Evolutionary conservation across 2,888 invertebrate species (phyloP).

Genomic region (Nomada hirtipes): DNA sequence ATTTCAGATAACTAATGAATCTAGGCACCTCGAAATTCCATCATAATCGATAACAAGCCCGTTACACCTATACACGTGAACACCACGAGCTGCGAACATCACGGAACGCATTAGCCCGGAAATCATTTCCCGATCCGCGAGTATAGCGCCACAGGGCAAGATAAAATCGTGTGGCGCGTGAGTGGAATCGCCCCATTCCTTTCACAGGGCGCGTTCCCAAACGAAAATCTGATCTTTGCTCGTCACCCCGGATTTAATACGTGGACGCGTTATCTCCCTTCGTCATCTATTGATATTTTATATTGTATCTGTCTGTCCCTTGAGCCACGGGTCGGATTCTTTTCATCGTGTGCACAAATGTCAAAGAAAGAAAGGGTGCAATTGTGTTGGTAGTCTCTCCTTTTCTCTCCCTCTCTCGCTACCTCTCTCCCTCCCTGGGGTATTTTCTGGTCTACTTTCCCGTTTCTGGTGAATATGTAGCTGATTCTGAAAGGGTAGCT

Average conservation of each 20-base stretch:
- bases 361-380: not conserved
- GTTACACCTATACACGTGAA: slow-evolving; percentile 2
- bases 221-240: slow-evolving; percentile 68
- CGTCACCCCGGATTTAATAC: slow-evolving; percentile 58
- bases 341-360: not conserved
- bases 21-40: slow-evolving; percentile 26
- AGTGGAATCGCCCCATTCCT: slow-evolving; percentile 65
- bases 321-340: slow-evolving; percentile 1
- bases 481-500: not conserved
- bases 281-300: slow-evolving; percentile 45
- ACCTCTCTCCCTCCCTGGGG: no score
- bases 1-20: slow-evolving; percentile 38
- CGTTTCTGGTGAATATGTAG: not conserved
- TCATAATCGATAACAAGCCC: slow-evolving; percentile 56
- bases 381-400: not conserved
- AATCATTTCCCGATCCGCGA: slow-evolving; percentile 60
- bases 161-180: slow-evolving; percentile 68
- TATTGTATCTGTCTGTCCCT: slow-evolving; percentile 22
- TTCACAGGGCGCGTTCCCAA: slow-evolving; percentile 46
- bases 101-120: slow-evolving; percentile 56
- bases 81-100: slow-evolving; percentile 3
- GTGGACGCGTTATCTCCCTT: slow-evolving; percentile 51
- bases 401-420: not conserved
- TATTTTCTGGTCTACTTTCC: not conserved
- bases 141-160: slow-evolving; percentile 35